Conservation (phyloP, 2,888 invertebrate genomes). For the Pristionchus maxplancki region DNA sequence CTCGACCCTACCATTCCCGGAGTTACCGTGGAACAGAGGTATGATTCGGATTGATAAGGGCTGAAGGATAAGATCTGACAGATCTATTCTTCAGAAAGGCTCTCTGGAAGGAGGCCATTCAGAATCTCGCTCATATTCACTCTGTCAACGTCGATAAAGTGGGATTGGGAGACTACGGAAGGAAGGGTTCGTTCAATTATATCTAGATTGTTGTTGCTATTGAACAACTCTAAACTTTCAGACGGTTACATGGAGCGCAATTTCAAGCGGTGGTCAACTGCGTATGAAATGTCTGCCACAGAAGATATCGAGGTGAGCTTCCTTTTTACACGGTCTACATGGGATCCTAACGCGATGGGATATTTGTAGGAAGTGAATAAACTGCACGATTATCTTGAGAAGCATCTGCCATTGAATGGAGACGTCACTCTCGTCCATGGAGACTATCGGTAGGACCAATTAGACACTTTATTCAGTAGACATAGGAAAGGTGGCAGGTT, state of each 20-base stretch:
- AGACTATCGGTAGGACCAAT: slow-evolving; percentile 80
- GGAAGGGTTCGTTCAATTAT: slow-evolving; percentile 66
- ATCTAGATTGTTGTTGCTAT: no score
- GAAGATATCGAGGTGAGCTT: slow-evolving; percentile 71
- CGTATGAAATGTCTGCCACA: slow-evolving; percentile 79
- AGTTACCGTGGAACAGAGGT: slow-evolving; percentile 74
- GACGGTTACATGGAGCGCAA: slow-evolving; percentile 78
- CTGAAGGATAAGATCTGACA: slow-evolving; percentile 12
- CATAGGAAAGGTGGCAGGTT: background rate
- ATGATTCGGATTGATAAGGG: background rate
- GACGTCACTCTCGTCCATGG: slow-evolving; percentile 79
- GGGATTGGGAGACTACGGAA: slow-evolving; percentile 78
- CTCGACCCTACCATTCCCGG: slow-evolving; percentile 77
- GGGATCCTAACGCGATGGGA: no score
- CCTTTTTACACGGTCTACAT: no score
- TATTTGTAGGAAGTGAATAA: slow-evolving; percentile 74
- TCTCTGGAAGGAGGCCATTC: slow-evolving; percentile 61
- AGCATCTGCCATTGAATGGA: slow-evolving; percentile 77
- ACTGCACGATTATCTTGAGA: slow-evolving; percentile 77
- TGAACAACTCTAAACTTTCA: no score
- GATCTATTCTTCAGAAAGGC: slow-evolving; percentile 71
- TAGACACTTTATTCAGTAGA: background rate
- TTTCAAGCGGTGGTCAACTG: slow-evolving; percentile 78
- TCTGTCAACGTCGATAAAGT: slow-evolving; percentile 77
- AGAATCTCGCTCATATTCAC: slow-evolving; percentile 78